Percentiles rank a stretch among this genome's conserved stretches.
Conservation (phyloP, 2,888 invertebrate species). For the Lysandra coridon region DNA sequence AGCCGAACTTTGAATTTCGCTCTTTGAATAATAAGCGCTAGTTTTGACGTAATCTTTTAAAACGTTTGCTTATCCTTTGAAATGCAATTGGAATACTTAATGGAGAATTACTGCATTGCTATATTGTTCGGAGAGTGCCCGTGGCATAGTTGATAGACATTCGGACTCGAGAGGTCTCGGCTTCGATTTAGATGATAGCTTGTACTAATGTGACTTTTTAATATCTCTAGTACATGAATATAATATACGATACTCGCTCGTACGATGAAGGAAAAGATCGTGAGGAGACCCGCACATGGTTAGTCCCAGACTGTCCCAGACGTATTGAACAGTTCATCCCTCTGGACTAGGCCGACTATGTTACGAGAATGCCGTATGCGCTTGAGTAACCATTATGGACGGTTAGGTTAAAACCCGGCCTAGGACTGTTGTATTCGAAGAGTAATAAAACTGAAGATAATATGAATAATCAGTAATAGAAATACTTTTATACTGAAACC, state of each 20-base stretch:
- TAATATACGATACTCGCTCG: neutral
- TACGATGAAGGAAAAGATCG: neutral
- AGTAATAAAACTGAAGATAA: too few relatives aligned
- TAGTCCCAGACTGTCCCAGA: neutral
- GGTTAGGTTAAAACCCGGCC: neutral
- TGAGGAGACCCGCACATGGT: neutral
- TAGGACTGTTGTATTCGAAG: neutral
- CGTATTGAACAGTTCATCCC: neutral
- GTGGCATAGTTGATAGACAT: too few relatives aligned
- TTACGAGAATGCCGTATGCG: neutral
- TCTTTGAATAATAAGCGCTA: slow-evolving; percentile 21
- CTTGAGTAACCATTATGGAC: neutral
- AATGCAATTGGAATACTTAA: neutral
- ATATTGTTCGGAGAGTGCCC: neutral
- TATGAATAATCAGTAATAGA: too few relatives aligned
- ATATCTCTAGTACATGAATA: too few relatives aligned
- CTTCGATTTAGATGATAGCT: too few relatives aligned
- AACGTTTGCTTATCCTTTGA: slow-evolving; percentile 1
- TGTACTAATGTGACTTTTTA: too few relatives aligned
- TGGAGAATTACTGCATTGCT: neutral
- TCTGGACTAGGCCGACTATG: neutral
- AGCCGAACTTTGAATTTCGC: slow-evolving; percentile 14
- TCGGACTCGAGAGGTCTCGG: too few relatives aligned
- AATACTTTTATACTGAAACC: too few relatives aligned
- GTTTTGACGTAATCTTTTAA: slow-evolving; percentile 17